Base-by-base conservation (phyloP, 2,797 vertebrate genomes). In the Sciurus vulgaris region DNA sequence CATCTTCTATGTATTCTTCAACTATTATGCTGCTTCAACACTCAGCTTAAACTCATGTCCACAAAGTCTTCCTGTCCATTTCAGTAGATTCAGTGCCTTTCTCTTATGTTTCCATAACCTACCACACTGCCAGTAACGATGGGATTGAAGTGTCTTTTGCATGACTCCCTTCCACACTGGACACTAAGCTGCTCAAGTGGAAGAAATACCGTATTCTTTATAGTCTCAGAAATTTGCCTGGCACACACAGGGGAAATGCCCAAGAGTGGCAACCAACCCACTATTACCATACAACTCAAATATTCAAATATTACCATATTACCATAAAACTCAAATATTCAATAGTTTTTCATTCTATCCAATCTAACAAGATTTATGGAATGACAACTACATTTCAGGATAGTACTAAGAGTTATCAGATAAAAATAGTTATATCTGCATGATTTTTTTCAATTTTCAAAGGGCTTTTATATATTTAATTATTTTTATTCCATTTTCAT, bases 341-440 rank as follows among this genome's bases (percentile, higher is more conserved):
- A 67, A 38, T 91, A 88, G 78, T 72, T 91, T 78, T 84, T 54
- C 78, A 92, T 91, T 94, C 67, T 26, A 89, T 73, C 51, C 67
- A 84, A 67, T 63, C 67, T n/a, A 93, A 63, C 49, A 81, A 82
- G 44, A 86, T 61, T 69, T 85, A 79, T 69, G 10, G 24, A 79
- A 24, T 30, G 41, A 41, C 84, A 91, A 69, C 59, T 91, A 73
- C 22, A 85, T 96, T 87, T 74, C 49, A 79, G 56, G 38, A 79
- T n/a, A 84, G 18, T 38, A 5, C 4, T 91, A 59, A 79, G 13
- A 73, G 35, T 38, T 65, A 73, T 47, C 90, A 87, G 93, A 87
- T 93, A 91, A 93, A 82, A 41, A n/a, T n/a, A 72, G 44, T 83
- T 49, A 56, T 44, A 65, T 72, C 65, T 76, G 22, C 49, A 54